Evolutionary conservation across 2,888 invertebrate genomes (phyloP), one percentile per base, ranked within the genome.

Genomic region (Sericinus montela): DNA sequence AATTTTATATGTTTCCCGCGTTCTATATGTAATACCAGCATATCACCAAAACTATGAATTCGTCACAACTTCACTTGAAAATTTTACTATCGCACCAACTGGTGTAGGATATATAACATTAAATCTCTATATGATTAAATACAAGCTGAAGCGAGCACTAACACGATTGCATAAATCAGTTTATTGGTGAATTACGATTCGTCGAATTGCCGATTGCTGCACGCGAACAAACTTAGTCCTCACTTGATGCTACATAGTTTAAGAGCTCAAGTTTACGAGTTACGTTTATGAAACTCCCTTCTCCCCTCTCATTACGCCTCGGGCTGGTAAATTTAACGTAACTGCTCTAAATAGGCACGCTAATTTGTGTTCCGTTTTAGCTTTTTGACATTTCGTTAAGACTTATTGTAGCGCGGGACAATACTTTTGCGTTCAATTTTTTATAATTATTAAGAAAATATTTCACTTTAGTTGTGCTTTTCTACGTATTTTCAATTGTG

Each of bases 311-410:
- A 28, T 42, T 30, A 19, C 19, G 35, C 57, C 47, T 50, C 56
- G 52, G 56, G 53, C 54, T 62, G 65, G 74, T 76, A 76, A 78
- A 77, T 78, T 78, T 71, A 70, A 69, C 57, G 62, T 49, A 65
- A 63, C 66, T 58, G 61, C 60, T 62, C 59, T 68, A 70, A 79
- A 75, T 65, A 68, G 73, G 64, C 65, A 71, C 69, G 71, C 72
- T 74, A 72, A 75, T 75, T 75, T 72, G 63, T 61, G 60, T 60
- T 69, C 65, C 59, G 60, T 62, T 62, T 63, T 58, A 54, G 46
- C 53, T 50, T 39, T 25, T 38, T 6, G 13, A 11, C 29, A n/a
- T n/a, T 29, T 29, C n/a, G 29, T 29, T n/a, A 10, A 29, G 1
- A 3, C 29, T 29, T 29, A 29, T 29, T 9, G 10, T 29, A 19